Percentiles rank a stretch among this genome's conserved stretches.
Evolutionary conservation across 2,797 vertebrate species (phyloP).

Genomic region (Oryzias sinensis): DNA sequence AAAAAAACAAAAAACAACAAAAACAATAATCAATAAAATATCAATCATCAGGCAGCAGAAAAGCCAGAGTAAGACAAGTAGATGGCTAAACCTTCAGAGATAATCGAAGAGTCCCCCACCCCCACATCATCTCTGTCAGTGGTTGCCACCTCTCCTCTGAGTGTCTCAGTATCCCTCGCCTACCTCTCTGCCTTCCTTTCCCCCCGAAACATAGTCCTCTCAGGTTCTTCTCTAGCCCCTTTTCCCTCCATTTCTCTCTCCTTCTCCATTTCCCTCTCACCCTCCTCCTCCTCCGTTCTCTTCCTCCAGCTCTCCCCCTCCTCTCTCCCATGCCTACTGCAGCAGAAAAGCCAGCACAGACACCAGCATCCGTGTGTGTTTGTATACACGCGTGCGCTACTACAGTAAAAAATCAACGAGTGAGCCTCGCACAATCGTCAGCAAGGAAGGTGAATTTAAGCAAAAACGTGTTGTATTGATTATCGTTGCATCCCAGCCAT

Average conservation of each 20-base stretch:
- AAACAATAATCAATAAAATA: slow-evolving; percentile 69
- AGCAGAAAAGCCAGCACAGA: slow-evolving; percentile 76
- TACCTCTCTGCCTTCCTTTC: slow-evolving; percentile 10
- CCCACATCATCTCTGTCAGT: slow-evolving; percentile 45
- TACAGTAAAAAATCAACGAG: slow-evolving; percentile 39
- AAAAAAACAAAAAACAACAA: slow-evolving; percentile 52
- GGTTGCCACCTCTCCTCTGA: slow-evolving; percentile 41
- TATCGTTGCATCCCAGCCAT: slow-evolving; percentile 61
- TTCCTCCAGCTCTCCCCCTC: slow-evolving; percentile 52
- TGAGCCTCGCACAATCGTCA: slow-evolving; percentile 35
- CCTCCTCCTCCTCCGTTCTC: slow-evolving; percentile 46
- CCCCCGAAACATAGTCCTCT: slow-evolving; percentile 19
- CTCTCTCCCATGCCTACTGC: slow-evolving; percentile 67
- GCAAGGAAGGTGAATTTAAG: slow-evolving; percentile 24
- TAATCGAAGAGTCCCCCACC: slow-evolving; percentile 70
- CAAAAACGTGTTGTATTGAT: slow-evolving; percentile 47
- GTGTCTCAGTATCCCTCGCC: slow-evolving; percentile 27
- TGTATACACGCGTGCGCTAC: slow-evolving; percentile 45
- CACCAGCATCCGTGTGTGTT: slow-evolving; percentile 61
- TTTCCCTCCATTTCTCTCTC: slow-evolving; percentile 36
- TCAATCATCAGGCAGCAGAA: slow-evolving; percentile 58
- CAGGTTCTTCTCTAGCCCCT: slow-evolving; percentile 28
- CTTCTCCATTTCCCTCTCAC: slow-evolving; percentile 59
- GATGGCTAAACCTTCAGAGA: slow-evolving; percentile 54
- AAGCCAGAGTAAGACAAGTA: slow-evolving; percentile 37